Evolutionary conservation across 1,140 invertebrate genomes (phyloP).

Genomic region (Ceratina calcarata): DNA sequence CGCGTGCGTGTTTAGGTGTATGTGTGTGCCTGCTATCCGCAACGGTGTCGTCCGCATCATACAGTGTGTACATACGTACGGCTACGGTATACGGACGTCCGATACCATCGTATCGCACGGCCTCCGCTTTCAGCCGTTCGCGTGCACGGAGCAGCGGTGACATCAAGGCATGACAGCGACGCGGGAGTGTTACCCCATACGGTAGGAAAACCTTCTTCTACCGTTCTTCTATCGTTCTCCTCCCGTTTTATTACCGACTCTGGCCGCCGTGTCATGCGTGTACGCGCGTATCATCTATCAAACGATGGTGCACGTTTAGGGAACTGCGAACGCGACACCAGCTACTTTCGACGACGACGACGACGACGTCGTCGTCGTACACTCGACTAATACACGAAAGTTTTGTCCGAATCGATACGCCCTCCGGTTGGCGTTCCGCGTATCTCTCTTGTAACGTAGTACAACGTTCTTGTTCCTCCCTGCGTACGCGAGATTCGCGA

Average conservation of each 20-base stretch:
- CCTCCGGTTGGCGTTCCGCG: constrained; percentile 46
- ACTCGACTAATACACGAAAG: constrained; percentile 39
- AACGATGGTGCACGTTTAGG: no score
- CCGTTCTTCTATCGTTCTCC: constrained; percentile 35
- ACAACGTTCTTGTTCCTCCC: neutral
- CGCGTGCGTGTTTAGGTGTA: constrained; percentile 37
- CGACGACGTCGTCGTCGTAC: neutral
- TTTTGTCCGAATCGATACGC: constrained; percentile 69
- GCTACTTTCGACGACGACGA: neutral
- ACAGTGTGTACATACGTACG: constrained; percentile 32
- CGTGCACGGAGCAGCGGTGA: constrained; percentile 33
- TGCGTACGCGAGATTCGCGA: no score
- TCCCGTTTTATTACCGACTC: constrained; percentile 5
- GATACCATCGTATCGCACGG: constrained; percentile 42
- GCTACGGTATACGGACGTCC: neutral
- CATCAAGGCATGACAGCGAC: constrained; percentile 73
- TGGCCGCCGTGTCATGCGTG: no score
- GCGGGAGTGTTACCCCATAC: constrained; percentile 78
- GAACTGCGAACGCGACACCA: neutral
- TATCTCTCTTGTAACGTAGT: constrained; percentile 7
- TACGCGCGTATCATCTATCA: no score
- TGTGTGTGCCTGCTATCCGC: constrained; percentile 35
- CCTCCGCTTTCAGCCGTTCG: constrained; percentile 42
- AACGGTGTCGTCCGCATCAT: constrained; percentile 8
- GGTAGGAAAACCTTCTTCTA: constrained; percentile 68